Percentiles rank a stretch among this genome's conserved stretches.
phyloP scores from a whole-genome alignment of 2,113 vertebrate species.

The Coreoperca whiteheadi region DNA sequence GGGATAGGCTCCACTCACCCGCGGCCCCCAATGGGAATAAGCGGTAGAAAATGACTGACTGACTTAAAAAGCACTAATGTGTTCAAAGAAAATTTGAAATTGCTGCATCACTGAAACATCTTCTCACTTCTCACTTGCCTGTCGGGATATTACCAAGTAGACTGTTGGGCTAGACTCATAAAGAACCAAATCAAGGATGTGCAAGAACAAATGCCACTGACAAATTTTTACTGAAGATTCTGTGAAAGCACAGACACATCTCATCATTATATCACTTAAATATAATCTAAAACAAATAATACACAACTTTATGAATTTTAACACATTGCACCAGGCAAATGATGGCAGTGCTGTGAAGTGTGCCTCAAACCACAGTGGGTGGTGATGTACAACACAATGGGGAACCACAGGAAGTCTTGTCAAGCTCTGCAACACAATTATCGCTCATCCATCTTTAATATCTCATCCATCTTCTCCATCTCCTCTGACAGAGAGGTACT shows the following conservation, averaged over 20 bases:
- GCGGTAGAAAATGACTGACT: too few species aligned
- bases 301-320: constrained; percentile 43
- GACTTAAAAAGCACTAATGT: constrained; percentile 28
- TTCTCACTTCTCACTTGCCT: background rate
- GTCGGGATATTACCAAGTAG: background rate
- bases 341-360: constrained; percentile 34
- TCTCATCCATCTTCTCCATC: constrained; percentile 56
- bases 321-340: constrained; percentile 10
- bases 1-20: too few species aligned
- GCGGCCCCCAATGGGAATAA: too few species aligned
- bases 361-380: constrained; percentile 53
- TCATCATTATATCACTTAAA: background rate
- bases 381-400: constrained; percentile 33
- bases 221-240: background rate
- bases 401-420: constrained; percentile 67
- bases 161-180: background rate
- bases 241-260: background rate
- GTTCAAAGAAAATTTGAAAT: constrained; percentile 37
- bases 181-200: background rate
- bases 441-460: constrained; percentile 80
- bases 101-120: constrained; percentile 17
- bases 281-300: constrained; percentile 26
- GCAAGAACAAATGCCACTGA: background rate
- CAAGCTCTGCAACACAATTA: constrained; percentile 75
- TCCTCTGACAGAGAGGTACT: constrained; percentile 55